These are phyloP conservation scores for Popillia japonica DNA, from an alignment of 1,140 invertebrate genomes.

Conservation along the genomic window DNA sequence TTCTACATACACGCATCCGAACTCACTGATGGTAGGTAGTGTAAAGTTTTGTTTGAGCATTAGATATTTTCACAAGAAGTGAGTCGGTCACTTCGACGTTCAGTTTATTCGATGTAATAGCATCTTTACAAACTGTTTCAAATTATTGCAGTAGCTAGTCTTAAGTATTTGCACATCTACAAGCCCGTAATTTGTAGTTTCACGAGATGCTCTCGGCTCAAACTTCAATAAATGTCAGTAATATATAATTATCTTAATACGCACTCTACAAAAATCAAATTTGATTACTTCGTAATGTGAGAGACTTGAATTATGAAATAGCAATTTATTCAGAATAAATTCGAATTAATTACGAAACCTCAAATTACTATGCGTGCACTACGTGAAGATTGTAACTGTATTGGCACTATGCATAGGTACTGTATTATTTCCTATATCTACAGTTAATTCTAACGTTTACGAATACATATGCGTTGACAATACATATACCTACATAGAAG, in stretches of 20 bases:
- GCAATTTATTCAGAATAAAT: conserved; percentile 13
- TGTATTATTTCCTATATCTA: not conserved
- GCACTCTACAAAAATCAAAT: conserved; percentile 20
- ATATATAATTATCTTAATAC: conserved; percentile 35
- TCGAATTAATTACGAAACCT: conserved; percentile 29
- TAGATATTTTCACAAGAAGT: too few relatives aligned
- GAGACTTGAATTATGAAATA: conserved; percentile 10
- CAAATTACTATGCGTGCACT: conserved; percentile 20
- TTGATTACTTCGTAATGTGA: not conserved
- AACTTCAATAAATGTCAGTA: conserved; percentile 19
- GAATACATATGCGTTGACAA: not conserved
- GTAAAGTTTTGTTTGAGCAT: too few relatives aligned
- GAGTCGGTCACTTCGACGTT: too few relatives aligned
- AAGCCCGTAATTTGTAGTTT: conserved; percentile 1
- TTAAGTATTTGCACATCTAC: not conserved
- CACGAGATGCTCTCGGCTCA: not conserved
- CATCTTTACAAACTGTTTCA: not conserved
- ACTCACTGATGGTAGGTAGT: too few relatives aligned
- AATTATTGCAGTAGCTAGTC: not conserved
- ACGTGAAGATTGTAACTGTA: not conserved
- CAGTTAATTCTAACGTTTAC: not conserved
- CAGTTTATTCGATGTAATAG: too few relatives aligned
- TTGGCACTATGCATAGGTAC: not conserved
- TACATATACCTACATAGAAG: too few relatives aligned
- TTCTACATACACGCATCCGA: too few relatives aligned